These are phyloP conservation scores for Saccostrea echinata DNA, from an alignment of 1,140 invertebrate genomes.

Conservation along the genomic window DNA sequence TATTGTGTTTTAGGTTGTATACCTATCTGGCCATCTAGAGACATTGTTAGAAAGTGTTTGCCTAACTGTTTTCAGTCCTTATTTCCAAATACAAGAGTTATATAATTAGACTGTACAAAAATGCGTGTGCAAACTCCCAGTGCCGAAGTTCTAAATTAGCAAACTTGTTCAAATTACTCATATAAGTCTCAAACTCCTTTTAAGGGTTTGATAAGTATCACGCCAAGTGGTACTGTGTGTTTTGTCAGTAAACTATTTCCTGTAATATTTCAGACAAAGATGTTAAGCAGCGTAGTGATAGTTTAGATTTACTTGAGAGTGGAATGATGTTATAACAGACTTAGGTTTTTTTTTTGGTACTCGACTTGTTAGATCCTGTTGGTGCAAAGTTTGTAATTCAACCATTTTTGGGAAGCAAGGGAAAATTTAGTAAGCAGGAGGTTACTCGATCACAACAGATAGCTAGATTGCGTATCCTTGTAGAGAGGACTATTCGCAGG, in stretches of 20 bases:
- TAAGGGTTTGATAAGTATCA: constrained; percentile 64
- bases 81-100: constrained; percentile 76
- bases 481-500: not conserved
- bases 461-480: not conserved
- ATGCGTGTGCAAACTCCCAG: constrained; percentile 75
- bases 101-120: constrained; percentile 80
- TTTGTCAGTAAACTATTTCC: constrained; percentile 52
- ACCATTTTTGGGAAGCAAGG: not conserved
- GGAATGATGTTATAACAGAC: not conserved
- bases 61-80: constrained; percentile 72
- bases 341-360: not conserved
- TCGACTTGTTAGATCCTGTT: not conserved
- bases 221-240: constrained; percentile 58
- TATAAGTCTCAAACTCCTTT: constrained; percentile 61
- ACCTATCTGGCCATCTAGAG: not conserved
- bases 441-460: not conserved
- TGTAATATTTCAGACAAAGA: not conserved
- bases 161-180: constrained; percentile 60
- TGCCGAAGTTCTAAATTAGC: constrained; percentile 48
- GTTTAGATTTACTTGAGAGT: not conserved
- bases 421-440: not conserved
- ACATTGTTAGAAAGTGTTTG: constrained; percentile 60
- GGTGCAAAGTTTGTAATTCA: not conserved
- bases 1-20: not conserved
- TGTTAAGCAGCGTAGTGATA: not conserved